Base-by-base conservation (phyloP, 2,888 invertebrate species). In the Apotomis capreana region DNA sequence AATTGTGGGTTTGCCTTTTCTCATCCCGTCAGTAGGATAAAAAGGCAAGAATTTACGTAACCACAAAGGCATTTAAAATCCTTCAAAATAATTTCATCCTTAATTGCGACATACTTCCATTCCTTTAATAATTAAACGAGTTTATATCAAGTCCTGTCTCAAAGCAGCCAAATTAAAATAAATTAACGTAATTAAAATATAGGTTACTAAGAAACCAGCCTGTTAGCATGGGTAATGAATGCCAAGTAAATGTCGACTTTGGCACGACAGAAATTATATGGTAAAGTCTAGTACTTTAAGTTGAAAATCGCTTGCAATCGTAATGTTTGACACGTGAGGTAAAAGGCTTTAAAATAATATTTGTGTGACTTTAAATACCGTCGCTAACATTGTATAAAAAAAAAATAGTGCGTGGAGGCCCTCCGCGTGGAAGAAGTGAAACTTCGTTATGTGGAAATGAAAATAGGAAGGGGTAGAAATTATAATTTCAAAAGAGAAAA, bases 101-200 rank as follows among this genome's bases (percentile, higher is more conserved):
- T 62, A 68, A 71, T 68, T 71, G 12, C 67, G 5, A 13, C 15
- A 46, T 10, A 54, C 37, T 61, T 61, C 9, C 54, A 37, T 46
- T 15, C 26, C 55, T 13, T 13, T 55, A 51, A 68, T 67, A 67
- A 70, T 64, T 59, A 59, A 64, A 64, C 26, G 63, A 64, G 63
- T 70, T 64, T 62, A 69, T 62, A 46, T 57, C 65, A 67, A 67
- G 67, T 51, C 61, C 51, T 12, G 51, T 62, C 64, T 68, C 71
- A 71, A 71, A 70, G 70, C 60, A 55, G 60, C 65, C 65, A 62
- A 71, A 71, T 71, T 71, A 71, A 71, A 71, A 68, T 71, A 71
- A 67, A 71, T 71, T 68, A 71, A 68, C 51, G 71, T 62, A 71
- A 71, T 71, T 71, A 71, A 71, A 68, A 71, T 71, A 68, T 62